These are phyloP conservation scores for Malurus melanocephalus DNA, from an alignment of 2,113 vertebrate genomes.

Conservation along the genomic window DNA sequence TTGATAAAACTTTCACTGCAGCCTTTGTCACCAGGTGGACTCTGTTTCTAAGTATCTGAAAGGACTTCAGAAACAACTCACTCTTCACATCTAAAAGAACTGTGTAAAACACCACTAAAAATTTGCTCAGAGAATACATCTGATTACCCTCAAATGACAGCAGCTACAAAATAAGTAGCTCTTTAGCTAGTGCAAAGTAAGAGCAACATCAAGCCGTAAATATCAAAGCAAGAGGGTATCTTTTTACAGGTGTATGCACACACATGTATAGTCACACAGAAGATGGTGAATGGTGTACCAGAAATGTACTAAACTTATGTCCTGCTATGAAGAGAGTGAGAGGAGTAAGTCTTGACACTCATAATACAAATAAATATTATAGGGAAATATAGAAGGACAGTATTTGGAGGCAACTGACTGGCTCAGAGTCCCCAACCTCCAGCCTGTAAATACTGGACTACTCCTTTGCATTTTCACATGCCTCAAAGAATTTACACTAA, in stretches of 20 bases:
- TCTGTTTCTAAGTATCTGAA: neutral
- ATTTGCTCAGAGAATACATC: neutral
- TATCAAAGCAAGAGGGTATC: neutral
- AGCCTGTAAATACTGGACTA: neutral
- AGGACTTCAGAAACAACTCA: neutral
- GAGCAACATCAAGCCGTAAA: neutral
- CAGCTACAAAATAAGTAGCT: neutral
- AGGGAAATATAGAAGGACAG: neutral
- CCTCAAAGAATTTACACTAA: neutral
- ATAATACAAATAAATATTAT: neutral
- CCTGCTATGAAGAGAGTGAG: neutral
- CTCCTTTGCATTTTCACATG: neutral
- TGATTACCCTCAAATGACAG: neutral
- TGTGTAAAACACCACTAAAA: neutral
- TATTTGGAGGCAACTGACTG: neutral
- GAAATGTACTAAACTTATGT: neutral
- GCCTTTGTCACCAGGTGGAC: neutral
- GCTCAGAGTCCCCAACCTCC: neutral
- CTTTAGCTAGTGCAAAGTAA: neutral
- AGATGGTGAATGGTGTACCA: rapidly evolving
- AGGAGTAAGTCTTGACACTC: neutral
- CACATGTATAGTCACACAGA: rapidly evolving
- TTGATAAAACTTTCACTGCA: neutral
- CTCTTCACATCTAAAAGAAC: neutral
- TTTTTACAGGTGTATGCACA: rapidly evolving